Base-by-base conservation (phyloP, 2,797 vertebrate genomes). In the Leuciscus waleckii region DNA sequence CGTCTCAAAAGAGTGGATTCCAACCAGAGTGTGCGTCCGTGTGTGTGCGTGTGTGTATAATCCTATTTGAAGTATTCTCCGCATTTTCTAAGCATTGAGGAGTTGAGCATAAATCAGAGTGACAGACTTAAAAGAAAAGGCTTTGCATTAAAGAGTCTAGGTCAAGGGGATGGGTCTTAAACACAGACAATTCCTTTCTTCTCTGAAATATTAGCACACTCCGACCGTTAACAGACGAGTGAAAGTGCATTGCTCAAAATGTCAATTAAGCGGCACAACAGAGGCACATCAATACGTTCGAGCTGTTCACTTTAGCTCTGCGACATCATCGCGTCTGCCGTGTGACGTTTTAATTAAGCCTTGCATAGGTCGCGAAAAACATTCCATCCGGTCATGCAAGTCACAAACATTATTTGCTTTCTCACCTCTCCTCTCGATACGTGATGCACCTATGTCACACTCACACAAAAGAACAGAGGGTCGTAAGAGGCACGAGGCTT, bases 51-150 rank as follows among this genome's bases (percentile, higher is more conserved):
- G 14, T 35, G 69, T 76, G 65, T 79, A 83, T 85, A 88, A 90
- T 85, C 87, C 81, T 51, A 81, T 87, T 89, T 88, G 82, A 83
- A 87, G 73, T 88, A 84, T 85, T 81, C 76, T 68, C 74, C 29
- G n/a, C 17, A n/a, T 80, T 88, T 86, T 84, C 85, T 86, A 77
- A 76, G 86, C 77, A 73, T 83, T 80, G 63, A 70, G 51, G 77
- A 84, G 83, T 75, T 81, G 74, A 84, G 82, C 81, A 86, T 86
- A 86, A 85, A 88, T 80, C 82, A 86, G 67, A 84, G 61, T 56
- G 81, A 87, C 81, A 86, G 81, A 86, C 78, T 84, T 82, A 80
- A 89, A 89, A 89, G 83, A 89, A 85, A 88, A 74, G 85, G 85
- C 83, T 89, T 87, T 84, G 85, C 75, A 85, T 87, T 89, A 81